A percentile compares a stretch with the other conserved stretches of the same genome.
Conservation (phyloP, 2,113 vertebrate genomes). For the Carassius auratus region DNA sequence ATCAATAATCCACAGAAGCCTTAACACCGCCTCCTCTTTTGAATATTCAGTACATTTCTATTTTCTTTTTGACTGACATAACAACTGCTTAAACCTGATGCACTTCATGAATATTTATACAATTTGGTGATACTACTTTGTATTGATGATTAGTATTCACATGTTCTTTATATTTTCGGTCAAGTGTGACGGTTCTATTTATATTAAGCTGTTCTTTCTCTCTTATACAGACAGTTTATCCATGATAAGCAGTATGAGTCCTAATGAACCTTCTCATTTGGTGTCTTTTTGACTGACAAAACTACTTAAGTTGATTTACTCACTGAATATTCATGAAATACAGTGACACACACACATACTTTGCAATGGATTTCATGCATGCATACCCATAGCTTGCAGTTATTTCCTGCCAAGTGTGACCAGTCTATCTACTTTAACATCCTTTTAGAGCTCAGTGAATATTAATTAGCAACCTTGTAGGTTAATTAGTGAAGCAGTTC, state of each 20-base stretch:
- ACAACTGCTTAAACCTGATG: background rate
- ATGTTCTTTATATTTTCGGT: background rate
- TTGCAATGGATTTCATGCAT: constrained; percentile 12
- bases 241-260: background rate
- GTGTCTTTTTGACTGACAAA: constrained; percentile 6
- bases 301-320: background rate
- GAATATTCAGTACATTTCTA: constrained; percentile 1
- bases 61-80: constrained; percentile 23
- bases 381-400: background rate
- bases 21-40: background rate
- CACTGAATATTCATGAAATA: constrained; percentile 20
- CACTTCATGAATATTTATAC: constrained; percentile 38
- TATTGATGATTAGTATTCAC: constrained; percentile 17
- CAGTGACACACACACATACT: background rate
- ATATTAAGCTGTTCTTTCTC: background rate
- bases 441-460: constrained; percentile 26
- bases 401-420: constrained; percentile 35
- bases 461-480: constrained; percentile 5
- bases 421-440: constrained; percentile 31
- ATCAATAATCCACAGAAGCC: background rate
- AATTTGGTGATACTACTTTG: constrained; percentile 3
- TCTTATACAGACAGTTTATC: background rate
- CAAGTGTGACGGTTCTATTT: constrained; percentile 6
- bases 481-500: background rate
- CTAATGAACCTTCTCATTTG: constrained; percentile 27